These are phyloP conservation scores for Oxygymnocypris stewartii DNA, from an alignment of 2,113 vertebrate genomes.

Conservation along the genomic window DNA sequence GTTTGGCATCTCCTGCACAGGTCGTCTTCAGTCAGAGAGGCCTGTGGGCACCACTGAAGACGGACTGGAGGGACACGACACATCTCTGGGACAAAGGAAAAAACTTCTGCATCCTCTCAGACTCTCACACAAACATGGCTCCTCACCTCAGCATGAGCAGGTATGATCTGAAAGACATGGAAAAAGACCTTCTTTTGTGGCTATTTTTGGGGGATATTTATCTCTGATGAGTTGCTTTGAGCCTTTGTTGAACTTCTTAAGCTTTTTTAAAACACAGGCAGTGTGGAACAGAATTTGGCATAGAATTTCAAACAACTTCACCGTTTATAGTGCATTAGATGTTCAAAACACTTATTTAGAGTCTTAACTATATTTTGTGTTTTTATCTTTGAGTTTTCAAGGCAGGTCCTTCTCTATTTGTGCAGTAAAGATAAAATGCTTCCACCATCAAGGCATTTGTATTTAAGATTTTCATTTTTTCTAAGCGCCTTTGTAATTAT, in stretches of 20 bases:
- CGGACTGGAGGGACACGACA: not conserved
- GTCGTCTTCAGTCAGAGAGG: constrained; percentile 25
- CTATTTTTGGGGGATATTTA: not conserved
- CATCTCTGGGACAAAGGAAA: constrained; percentile 11
- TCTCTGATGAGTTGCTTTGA: not conserved
- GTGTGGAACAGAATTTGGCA: not conserved
- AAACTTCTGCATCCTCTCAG: constrained; percentile 19
- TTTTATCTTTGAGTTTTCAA: not conserved
- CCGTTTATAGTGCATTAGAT: not conserved
- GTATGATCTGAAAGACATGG: constrained; percentile 11
- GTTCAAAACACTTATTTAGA: not conserved
- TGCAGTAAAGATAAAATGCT: not conserved
- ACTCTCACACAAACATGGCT: constrained; percentile 31
- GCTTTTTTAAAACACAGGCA: not conserved
- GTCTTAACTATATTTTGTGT: not conserved
- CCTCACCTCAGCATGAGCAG: constrained; percentile 24
- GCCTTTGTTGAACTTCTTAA: not conserved
- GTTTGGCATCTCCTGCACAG: constrained; percentile 22
- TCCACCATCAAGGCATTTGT: not conserved
- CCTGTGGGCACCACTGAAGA: constrained; percentile 14
- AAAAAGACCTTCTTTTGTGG: not conserved
- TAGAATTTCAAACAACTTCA: not conserved
- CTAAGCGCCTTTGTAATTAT: constrained; percentile 42
- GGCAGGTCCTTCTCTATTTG: not conserved
- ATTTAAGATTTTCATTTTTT: not conserved